These are phyloP conservation scores for Rhadinocentrus ornatus DNA, from an alignment of 2,797 vertebrate genomes.

Conservation along the genomic window DNA sequence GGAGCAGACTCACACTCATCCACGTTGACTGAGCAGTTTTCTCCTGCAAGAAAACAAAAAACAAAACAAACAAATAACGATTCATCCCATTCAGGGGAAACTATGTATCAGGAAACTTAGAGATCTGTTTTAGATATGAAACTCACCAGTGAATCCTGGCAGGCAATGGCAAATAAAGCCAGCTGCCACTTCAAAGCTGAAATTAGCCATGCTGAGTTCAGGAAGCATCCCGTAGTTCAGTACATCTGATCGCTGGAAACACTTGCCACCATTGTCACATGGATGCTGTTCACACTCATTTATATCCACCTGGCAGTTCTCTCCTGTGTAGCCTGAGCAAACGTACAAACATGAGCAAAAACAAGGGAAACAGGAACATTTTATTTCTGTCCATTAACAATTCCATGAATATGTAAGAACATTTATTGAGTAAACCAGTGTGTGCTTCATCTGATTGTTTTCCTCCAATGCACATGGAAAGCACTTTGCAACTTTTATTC, in stretches of 20 bases:
- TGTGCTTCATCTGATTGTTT: not conserved
- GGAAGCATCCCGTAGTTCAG: constrained; percentile 77
- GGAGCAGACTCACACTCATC: constrained; percentile 90
- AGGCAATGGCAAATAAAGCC: constrained; percentile 91
- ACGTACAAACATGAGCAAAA: constrained; percentile 8
- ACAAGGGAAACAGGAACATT: not conserved
- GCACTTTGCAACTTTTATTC: too few relatives aligned
- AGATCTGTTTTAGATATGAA: not conserved
- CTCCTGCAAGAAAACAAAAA: constrained; percentile 77
- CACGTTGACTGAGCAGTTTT: constrained; percentile 86
- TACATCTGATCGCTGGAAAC: constrained; percentile 87
- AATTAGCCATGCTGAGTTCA: constrained; percentile 74
- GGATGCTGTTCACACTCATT: constrained; percentile 87
- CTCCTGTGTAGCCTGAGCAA: constrained; percentile 86
- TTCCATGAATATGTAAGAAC: too few relatives aligned
- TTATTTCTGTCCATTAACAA: not conserved
- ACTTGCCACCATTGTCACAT: constrained; percentile 85
- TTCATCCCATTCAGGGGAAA: not conserved
- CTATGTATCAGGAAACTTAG: not conserved
- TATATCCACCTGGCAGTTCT: constrained; percentile 87
- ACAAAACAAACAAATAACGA: not conserved
- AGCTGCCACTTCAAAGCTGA: constrained; percentile 84
- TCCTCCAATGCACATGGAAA: too few relatives aligned
- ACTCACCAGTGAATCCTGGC: constrained; percentile 89
- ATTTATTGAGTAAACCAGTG: too few relatives aligned